Conservation (phyloP, 2,113 vertebrate genomes). For the Cyphomyrus discorhynchus region DNA sequence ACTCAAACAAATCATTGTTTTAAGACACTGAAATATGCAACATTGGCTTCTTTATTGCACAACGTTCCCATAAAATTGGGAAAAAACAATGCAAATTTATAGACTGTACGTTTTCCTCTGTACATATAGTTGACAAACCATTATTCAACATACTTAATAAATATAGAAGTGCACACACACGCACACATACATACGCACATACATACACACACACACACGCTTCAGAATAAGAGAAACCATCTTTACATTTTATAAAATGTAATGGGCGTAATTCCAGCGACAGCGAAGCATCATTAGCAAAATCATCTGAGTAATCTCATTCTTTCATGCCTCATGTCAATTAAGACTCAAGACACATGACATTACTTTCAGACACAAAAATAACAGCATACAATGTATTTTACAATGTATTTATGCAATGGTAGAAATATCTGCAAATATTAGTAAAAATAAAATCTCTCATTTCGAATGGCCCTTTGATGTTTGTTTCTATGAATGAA, state of each 20-base stretch:
- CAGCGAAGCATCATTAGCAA: slow-evolving; percentile 45
- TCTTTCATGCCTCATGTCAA: slow-evolving; percentile 34
- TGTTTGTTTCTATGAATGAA: slow-evolving; percentile 14
- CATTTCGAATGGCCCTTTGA: slow-evolving; percentile 18
- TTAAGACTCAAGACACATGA: slow-evolving; percentile 54
- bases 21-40: slow-evolving; percentile 30
- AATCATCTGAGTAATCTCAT: slow-evolving; percentile 41
- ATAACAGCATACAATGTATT: slow-evolving; percentile 17
- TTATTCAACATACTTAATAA: slow-evolving; percentile 81
- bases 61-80: slow-evolving; percentile 97
- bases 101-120: slow-evolving; percentile 64
- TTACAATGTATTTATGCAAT: slow-evolving; percentile 13
- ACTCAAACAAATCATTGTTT: neutral
- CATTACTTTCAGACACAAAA: slow-evolving; percentile 19
- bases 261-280: slow-evolving; percentile 33
- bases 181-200: slow-evolving; percentile 16
- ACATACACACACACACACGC: neutral
- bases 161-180: slow-evolving; percentile 41
- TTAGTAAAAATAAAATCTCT: slow-evolving; percentile 19
- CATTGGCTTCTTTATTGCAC: slow-evolving; percentile 92
- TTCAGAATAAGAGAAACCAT: slow-evolving; percentile 34
- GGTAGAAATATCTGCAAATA: slow-evolving; percentile 13
- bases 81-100: slow-evolving; percentile 78
- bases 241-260: slow-evolving; percentile 44
- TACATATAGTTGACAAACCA: slow-evolving; percentile 85